These are phyloP conservation scores for Erythrocercus mccallii DNA, from an alignment of 2,113 vertebrate genomes.

Conservation along the genomic window DNA sequence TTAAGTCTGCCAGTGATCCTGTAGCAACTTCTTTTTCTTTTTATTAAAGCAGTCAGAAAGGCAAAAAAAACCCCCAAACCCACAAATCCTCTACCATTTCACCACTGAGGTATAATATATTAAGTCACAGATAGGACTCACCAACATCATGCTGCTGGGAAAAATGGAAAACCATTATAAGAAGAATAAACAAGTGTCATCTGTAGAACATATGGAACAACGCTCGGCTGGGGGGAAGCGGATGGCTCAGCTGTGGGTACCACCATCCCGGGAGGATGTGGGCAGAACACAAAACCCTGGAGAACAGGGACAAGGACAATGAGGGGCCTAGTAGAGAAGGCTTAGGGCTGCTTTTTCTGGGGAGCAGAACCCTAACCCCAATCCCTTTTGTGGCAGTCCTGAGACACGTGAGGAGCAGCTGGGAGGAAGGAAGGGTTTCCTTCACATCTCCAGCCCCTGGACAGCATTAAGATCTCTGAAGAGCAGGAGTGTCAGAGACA, in stretches of 20 bases:
- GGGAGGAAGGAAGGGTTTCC: not conserved
- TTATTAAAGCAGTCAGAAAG: not conserved
- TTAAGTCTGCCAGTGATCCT: not conserved
- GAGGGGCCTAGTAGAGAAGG: not conserved
- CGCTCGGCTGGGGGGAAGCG: not conserved
- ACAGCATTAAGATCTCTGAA: not conserved
- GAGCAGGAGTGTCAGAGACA: not conserved
- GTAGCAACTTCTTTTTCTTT: not conserved
- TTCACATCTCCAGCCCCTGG: not conserved
- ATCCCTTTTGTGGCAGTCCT: not conserved
- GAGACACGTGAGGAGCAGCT: not conserved
- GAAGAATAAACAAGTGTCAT: slow-evolving; percentile 25
- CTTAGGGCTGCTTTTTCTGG: not conserved
- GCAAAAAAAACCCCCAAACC: not conserved
- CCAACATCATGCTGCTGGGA: slow-evolving; percentile 42
- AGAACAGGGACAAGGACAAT: not conserved
- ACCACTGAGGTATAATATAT: not conserved
- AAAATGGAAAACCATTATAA: slow-evolving; percentile 6
- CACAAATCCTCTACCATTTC: not conserved
- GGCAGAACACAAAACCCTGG: not conserved
- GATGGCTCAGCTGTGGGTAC: not conserved
- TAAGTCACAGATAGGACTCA: not conserved
- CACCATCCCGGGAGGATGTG: not conserved
- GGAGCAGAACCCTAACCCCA: not conserved
- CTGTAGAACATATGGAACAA: not conserved